Evolutionary conservation across 2,888 invertebrate genomes (phyloP).

Genomic region (Noctua comes): DNA sequence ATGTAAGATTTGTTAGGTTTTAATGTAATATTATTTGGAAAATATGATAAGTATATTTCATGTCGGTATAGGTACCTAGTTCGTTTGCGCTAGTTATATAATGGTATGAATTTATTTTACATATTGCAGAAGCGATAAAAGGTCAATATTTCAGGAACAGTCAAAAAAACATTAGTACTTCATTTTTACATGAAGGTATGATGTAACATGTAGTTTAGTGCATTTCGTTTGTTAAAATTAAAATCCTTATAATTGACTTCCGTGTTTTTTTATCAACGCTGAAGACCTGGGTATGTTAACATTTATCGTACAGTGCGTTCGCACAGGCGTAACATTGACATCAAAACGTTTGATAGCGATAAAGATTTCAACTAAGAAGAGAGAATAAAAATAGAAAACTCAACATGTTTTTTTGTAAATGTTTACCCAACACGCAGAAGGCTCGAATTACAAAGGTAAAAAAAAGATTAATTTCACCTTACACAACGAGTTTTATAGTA

Average conservation of each 20-base stretch:
- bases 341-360: neutral
- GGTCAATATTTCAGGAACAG: slow-evolving; percentile 38
- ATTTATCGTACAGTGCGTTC: neutral
- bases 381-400: neutral
- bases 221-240: slow-evolving; percentile 70
- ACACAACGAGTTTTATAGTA: neutral
- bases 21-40: slow-evolving; percentile 55
- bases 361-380: neutral
- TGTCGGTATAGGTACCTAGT: slow-evolving; percentile 47
- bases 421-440: neutral
- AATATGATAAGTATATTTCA: slow-evolving; percentile 49
- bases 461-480: neutral
- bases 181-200: slow-evolving; percentile 48
- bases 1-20: slow-evolving; percentile 65
- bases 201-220: slow-evolving; percentile 61
- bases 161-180: slow-evolving; percentile 37
- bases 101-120: slow-evolving; percentile 42
- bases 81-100: slow-evolving; percentile 58
- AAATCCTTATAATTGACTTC: slow-evolving; percentile 61
- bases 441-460: neutral
- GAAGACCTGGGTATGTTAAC: neutral
- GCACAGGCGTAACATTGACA: neutral
- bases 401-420: neutral
- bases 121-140: slow-evolving; percentile 39
- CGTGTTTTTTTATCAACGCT: slow-evolving; percentile 42